Evolutionary conservation across 2,888 invertebrate genomes (phyloP).

Genomic region (Plusia festucae): DNA sequence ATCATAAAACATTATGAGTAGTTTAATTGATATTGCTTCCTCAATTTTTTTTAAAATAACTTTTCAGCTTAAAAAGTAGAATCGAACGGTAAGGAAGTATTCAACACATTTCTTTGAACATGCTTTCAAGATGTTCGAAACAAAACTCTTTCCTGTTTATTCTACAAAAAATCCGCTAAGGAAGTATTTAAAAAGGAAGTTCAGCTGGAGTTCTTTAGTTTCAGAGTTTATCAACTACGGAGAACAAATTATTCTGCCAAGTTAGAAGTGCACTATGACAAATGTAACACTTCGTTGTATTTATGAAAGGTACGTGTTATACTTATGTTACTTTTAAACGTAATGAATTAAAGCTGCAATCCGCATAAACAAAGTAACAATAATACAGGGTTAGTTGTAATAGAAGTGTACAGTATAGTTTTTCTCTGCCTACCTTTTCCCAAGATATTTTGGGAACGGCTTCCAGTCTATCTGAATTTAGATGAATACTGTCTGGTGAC

Average conservation of each 20-base stretch:
- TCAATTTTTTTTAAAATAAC: no score
- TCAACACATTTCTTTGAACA: conserved; percentile 23
- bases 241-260: conserved; percentile 13
- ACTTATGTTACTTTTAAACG: neutral
- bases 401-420: no score
- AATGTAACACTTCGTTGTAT: conserved; percentile 24
- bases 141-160: conserved; percentile 10
- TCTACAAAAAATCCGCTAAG: conserved; percentile 16
- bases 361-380: no score
- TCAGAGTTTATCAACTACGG: conserved; percentile 21
- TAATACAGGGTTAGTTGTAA: no score
- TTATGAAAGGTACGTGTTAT: conserved; percentile 6
- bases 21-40: no score
- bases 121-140: neutral
- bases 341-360: neutral
- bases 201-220: conserved; percentile 33
- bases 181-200: conserved; percentile 25
- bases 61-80: no score
- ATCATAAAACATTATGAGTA: no score
- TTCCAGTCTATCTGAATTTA: no score
- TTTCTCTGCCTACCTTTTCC: no score
- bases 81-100: conserved; percentile 15
- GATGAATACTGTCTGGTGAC: no score
- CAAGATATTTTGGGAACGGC: no score
- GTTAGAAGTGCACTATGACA: conserved; percentile 16